Percentiles rank a stretch among this genome's conserved stretches.
Evolutionary conservation across 2,113 vertebrate genomes (phyloP).

Genomic region (Elanus axillaris): DNA sequence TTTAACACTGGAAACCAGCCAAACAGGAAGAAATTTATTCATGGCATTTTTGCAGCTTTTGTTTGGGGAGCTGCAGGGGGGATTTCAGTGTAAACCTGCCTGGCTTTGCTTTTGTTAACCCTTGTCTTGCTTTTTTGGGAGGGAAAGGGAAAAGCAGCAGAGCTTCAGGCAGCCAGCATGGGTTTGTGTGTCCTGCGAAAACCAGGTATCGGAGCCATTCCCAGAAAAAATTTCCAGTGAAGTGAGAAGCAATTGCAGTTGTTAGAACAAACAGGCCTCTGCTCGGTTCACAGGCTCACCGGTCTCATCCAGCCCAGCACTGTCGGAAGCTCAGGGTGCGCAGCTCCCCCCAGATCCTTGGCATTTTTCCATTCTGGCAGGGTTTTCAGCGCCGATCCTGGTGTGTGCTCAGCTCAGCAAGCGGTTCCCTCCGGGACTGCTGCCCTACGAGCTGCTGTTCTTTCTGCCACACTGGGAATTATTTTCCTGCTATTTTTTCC

Average conservation of each 20-base stretch:
- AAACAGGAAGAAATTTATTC: conserved; percentile 37
- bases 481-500: neutral
- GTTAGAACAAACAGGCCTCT: neutral
- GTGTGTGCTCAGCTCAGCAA: neutral
- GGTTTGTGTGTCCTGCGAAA: neutral
- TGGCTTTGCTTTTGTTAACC: neutral
- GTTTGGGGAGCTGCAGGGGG: conserved; percentile 5
- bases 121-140: neutral
- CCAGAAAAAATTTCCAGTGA: neutral
- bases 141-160: neutral
- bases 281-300: neutral
- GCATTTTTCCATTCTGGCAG: accelerated
- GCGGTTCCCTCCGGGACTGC: neutral
- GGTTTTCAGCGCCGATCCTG: neutral
- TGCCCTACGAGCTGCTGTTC: neutral
- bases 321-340: accelerated
- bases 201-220: accelerated
- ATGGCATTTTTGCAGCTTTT: neutral
- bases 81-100: neutral
- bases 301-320: neutral
- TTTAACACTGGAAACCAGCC: neutral
- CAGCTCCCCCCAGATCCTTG: neutral
- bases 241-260: neutral
- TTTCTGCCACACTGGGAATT: neutral
- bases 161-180: accelerated